Conservation (phyloP, 2,113 vertebrate species). For the Anas platyrhynchos region DNA sequence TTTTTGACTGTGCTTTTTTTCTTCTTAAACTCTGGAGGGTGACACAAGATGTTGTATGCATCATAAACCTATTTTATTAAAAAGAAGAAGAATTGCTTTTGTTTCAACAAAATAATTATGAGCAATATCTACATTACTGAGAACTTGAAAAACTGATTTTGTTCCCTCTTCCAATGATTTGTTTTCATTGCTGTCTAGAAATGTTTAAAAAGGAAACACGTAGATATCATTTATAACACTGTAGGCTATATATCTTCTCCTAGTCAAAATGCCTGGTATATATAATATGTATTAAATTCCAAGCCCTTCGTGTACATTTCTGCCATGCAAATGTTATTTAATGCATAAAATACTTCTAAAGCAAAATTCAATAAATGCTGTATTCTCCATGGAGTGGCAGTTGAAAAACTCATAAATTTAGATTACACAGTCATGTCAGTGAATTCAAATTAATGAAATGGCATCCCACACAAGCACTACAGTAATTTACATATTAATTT, state of each 20-base stretch:
- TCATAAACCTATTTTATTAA: neutral
- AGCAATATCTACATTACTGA: constrained; percentile 12
- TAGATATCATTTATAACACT: neutral
- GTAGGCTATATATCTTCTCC: neutral
- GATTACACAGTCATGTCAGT: constrained; percentile 81
- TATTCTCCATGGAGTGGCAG: constrained; percentile 66
- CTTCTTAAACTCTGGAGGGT: neutral
- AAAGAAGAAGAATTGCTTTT: neutral
- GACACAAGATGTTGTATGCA: neutral
- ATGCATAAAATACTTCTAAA: constrained; percentile 53
- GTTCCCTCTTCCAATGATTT: neutral
- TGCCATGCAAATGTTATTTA: constrained; percentile 31
- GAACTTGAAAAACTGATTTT: neutral
- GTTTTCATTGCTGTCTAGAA: neutral
- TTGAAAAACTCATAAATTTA: constrained; percentile 81
- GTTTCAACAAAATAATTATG: neutral
- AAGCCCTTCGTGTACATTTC: neutral
- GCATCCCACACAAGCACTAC: constrained; percentile 65
- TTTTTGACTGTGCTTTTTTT: neutral
- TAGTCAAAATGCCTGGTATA: neutral
- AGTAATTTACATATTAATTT: constrained; percentile 88
- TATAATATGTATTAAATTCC: neutral
- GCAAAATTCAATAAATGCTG: constrained; percentile 77
- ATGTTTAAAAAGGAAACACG: constrained; percentile 24
- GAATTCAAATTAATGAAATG: constrained; percentile 84